phyloP scores from a whole-genome alignment of 2,888 invertebrate genomes.

The Pediacus dermestoides region DNA sequence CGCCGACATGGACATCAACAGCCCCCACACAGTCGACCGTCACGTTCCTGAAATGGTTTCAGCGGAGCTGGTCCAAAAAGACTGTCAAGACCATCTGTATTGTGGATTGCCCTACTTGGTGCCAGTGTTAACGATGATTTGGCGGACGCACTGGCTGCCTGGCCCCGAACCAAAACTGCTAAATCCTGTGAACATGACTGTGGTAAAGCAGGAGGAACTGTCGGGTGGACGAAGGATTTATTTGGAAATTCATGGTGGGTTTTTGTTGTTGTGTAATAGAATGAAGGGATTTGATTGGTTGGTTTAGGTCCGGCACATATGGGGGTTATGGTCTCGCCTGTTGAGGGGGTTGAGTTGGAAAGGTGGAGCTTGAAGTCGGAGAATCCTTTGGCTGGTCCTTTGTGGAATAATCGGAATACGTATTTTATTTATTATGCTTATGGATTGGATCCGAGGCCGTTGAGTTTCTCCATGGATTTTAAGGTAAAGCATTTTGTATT shows the following conservation, averaged over 20 bases:
- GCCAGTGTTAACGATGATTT: slow-evolving; percentile 67
- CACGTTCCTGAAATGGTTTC: slow-evolving; percentile 55
- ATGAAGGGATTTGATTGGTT: slow-evolving; percentile 13
- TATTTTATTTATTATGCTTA: slow-evolving; percentile 69
- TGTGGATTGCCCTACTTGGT: slow-evolving; percentile 79
- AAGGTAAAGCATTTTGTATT: slow-evolving; percentile 50
- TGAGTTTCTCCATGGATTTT: slow-evolving; percentile 59
- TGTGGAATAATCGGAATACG: slow-evolving; percentile 56
- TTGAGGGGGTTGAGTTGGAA: slow-evolving; percentile 53
- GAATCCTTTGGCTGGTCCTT: slow-evolving; percentile 54
- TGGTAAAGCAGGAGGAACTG: slow-evolving; percentile 47
- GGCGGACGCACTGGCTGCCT: slow-evolving; percentile 61
- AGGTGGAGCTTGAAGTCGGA: slow-evolving; percentile 59
- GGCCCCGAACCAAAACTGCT: slow-evolving; percentile 54
- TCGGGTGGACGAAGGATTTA: slow-evolving; percentile 48
- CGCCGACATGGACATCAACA: slow-evolving; percentile 72
- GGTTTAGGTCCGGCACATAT: slow-evolving; percentile 64
- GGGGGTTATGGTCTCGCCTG: slow-evolving; percentile 62
- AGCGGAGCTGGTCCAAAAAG: slow-evolving; percentile 49
- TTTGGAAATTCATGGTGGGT: slow-evolving; percentile 53
- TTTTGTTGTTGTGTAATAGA: slow-evolving; percentile 2
- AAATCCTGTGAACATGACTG: slow-evolving; percentile 51
- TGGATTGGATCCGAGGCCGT: slow-evolving; percentile 56
- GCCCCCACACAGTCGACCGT: slow-evolving; percentile 58
- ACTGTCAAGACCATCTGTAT: slow-evolving; percentile 64